Evolutionary conservation across 2,888 invertebrate genomes (phyloP).

Genomic region (Xylota sylvarum): DNA sequence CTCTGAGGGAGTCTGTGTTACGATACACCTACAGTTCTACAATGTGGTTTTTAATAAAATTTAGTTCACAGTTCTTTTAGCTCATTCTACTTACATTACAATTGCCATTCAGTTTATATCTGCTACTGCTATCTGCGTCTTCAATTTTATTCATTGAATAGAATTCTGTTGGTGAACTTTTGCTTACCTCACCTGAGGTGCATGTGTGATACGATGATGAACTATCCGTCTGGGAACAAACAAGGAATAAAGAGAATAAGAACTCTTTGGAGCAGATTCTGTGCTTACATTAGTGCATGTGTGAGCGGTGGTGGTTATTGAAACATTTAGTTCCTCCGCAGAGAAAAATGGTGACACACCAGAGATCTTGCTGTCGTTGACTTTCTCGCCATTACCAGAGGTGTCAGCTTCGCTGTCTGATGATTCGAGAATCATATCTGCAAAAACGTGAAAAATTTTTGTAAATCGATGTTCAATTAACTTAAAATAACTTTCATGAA

Average conservation of each 20-base stretch:
- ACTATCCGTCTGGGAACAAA: conserved; percentile 79
- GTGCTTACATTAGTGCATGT: conserved; percentile 76
- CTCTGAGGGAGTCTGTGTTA: conserved; percentile 47
- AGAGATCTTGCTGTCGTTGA: conserved; percentile 87
- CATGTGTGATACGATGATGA: conserved; percentile 84
- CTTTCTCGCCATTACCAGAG: conserved; percentile 81
- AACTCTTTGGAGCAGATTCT: not conserved
- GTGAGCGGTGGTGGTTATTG: conserved; percentile 81
- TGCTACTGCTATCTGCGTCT: conserved; percentile 78
- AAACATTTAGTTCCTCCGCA: conserved; percentile 87
- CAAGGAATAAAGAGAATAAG: not conserved
- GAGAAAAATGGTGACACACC: conserved; percentile 91
- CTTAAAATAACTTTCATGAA: too few species aligned
- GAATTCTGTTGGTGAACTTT: conserved; percentile 80
- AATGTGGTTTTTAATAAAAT: not conserved
- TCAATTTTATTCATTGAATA: conserved; percentile 72
- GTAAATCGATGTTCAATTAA: not conserved
- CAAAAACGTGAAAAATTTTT: not conserved
- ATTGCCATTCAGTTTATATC: conserved; percentile 64
- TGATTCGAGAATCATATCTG: conserved; percentile 81
- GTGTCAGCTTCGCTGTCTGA: conserved; percentile 84
- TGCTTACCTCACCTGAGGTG: conserved; percentile 82
- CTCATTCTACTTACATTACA: conserved; percentile 81
- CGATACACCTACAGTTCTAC: conserved; percentile 82
- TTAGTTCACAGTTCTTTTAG: not conserved